phyloP scores from a whole-genome alignment of 2,113 vertebrate genomes.

The Rousettus leschenaultii region DNA sequence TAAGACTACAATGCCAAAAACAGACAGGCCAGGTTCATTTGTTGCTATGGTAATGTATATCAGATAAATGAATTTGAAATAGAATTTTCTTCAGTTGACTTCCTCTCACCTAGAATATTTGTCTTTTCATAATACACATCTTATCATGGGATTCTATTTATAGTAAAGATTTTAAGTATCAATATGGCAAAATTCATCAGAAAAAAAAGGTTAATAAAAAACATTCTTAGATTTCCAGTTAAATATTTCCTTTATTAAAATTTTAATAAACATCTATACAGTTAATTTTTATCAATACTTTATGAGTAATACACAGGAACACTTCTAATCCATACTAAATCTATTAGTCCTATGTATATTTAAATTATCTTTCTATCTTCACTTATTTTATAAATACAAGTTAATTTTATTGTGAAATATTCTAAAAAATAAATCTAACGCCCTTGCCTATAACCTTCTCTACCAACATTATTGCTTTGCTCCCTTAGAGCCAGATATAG shows the following conservation, averaged over 20 bases:
- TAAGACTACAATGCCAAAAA: background rate
- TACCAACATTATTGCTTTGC: background rate
- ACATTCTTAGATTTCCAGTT: background rate
- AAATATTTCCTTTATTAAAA: background rate
- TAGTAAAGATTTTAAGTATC: background rate
- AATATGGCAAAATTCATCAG: background rate
- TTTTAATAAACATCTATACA: background rate
- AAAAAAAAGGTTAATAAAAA: background rate
- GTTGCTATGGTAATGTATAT: background rate
- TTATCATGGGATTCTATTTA: background rate
- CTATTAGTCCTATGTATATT: background rate
- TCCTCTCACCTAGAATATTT: background rate
- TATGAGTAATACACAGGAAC: background rate
- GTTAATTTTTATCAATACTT: background rate
- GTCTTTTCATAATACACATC: background rate
- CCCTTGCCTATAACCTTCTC: background rate
- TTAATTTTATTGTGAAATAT: background rate
- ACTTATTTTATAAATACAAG: background rate
- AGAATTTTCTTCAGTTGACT: constrained; percentile 5
- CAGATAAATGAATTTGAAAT: background rate
- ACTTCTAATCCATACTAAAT: background rate
- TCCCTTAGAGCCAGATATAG: background rate
- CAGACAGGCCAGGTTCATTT: background rate
- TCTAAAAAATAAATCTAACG: background rate
- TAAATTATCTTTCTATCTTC: background rate